A percentile compares a stretch with the other conserved stretches of the same genome.
These are phyloP conservation scores for Scartelaos histophorus DNA, from an alignment of 2,113 vertebrate genomes.

Conservation along the genomic window DNA sequence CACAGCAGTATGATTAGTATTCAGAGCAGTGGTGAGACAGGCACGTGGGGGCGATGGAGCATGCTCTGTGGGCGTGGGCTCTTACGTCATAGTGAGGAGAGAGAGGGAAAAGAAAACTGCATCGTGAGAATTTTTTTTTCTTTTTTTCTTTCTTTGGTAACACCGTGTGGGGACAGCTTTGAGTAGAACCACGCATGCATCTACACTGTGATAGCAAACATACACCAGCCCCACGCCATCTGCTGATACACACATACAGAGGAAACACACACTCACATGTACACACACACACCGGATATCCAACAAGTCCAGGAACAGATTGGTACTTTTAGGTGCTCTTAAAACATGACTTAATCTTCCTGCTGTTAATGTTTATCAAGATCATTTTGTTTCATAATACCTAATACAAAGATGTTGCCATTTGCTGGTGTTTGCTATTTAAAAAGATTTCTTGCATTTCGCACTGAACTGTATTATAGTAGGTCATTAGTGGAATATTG, in stretches of 20 bases:
- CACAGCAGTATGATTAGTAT: slow-evolving; percentile 23
- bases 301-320: slow-evolving; percentile 39
- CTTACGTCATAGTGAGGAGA: slow-evolving; percentile 72
- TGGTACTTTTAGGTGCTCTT: neutral
- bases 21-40: slow-evolving; percentile 56
- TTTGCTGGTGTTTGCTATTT: neutral
- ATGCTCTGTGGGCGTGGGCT: slow-evolving; percentile 67
- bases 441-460: neutral
- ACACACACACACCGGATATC: slow-evolving; percentile 39
- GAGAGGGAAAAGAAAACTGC: slow-evolving; percentile 44
- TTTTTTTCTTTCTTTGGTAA: slow-evolving; percentile 37
- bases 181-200: slow-evolving; percentile 29
- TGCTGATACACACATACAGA: slow-evolving; percentile 32
- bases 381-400: slow-evolving; percentile 14
- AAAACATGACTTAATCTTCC: slow-evolving; percentile 7
- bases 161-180: slow-evolving; percentile 43
- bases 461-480: too few relatives aligned
- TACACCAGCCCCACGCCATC: slow-evolving; percentile 60
- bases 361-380: slow-evolving; percentile 14
- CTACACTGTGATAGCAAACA: slow-evolving; percentile 40
- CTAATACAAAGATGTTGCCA: neutral
- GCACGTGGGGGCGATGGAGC: slow-evolving; percentile 54
- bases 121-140: slow-evolving; percentile 49
- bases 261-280: neutral
- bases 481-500: too few relatives aligned